A percentile compares a stretch with the other conserved stretches of the same genome.
Evolutionary conservation across 2,113 vertebrate genomes (phyloP).

Genomic region (Morone chrysops): DNA sequence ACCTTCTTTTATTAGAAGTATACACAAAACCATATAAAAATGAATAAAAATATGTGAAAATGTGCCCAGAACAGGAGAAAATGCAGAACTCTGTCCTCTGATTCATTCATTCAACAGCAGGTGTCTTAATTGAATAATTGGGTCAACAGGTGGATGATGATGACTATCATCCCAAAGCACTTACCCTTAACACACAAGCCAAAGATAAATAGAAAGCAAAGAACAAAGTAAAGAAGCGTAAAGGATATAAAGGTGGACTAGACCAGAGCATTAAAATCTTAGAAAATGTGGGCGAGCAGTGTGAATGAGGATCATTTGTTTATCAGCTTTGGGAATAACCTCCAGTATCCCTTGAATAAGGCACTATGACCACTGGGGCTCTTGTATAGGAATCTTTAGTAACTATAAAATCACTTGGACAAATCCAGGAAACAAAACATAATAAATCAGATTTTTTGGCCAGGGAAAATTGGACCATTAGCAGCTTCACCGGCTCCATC

Average conservation of each 20-base stretch:
- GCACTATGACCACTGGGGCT: not conserved
- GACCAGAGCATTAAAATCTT: too few species aligned
- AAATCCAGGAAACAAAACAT: conserved; percentile 1
- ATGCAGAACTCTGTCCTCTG: not conserved
- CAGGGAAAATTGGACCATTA: not conserved
- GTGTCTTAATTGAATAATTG: not conserved
- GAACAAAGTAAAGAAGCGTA: too few species aligned
- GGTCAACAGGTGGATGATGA: not conserved
- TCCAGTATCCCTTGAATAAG: not conserved
- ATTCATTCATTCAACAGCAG: not conserved
- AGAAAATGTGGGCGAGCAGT: too few species aligned
- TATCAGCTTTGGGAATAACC: too few species aligned
- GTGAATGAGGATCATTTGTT: too few species aligned
- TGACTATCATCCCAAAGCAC: not conserved
- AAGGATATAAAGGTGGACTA: too few species aligned
- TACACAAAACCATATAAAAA: too few species aligned
- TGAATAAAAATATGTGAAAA: not conserved
- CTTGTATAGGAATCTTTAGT: not conserved
- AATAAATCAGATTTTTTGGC: not conserved
- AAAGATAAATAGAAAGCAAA: not conserved
- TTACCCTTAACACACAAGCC: not conserved
- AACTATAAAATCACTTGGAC: not conserved
- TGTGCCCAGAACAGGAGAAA: not conserved
- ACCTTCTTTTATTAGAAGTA: not conserved
- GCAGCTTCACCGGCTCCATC: conserved; percentile 11